A percentile compares a stretch with the other conserved stretches of the same genome.
Conservation (phyloP, 2,888 invertebrate genomes). For the Cantharis nigra region DNA sequence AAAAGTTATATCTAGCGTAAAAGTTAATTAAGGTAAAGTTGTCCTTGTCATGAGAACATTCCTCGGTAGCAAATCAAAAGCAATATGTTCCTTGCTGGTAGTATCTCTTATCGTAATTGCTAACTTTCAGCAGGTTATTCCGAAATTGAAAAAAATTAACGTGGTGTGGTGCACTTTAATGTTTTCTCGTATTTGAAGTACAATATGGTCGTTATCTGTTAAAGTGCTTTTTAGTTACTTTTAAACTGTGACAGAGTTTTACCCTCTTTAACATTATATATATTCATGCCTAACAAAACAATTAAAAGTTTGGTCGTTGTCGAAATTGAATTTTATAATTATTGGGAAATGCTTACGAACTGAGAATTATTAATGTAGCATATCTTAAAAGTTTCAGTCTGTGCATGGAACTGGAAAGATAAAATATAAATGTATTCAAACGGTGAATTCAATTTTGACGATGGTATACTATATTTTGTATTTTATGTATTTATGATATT, state of each 20-base stretch:
- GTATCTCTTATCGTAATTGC: conserved; percentile 2
- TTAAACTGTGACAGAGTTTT: background rate
- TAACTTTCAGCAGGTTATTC: background rate
- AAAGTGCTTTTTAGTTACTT: background rate
- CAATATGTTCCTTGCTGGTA: background rate
- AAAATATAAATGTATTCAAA: conserved; percentile 30
- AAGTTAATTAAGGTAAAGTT: conserved; percentile 1
- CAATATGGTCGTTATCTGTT: background rate
- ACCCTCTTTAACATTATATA: background rate
- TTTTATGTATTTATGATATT: conserved; percentile 11
- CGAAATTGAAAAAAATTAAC: background rate
- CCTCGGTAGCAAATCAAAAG: background rate
- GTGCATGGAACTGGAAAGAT: conserved; percentile 29
- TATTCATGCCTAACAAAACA: conserved; percentile 21
- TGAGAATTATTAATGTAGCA: conserved; percentile 22
- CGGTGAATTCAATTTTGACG: conserved; percentile 23
- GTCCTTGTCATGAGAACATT: background rate
- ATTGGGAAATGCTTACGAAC: conserved; percentile 28
- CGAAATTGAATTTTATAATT: conserved; percentile 29
- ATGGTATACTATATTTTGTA: conserved; percentile 1
- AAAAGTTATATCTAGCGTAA: background rate
- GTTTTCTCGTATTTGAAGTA: background rate
- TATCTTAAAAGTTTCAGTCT: conserved; percentile 19
- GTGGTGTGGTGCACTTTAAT: background rate
- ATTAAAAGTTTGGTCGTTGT: conserved; percentile 21